Conservation (phyloP, 2,113 vertebrate species). For the Colistium nudipinnis region DNA sequence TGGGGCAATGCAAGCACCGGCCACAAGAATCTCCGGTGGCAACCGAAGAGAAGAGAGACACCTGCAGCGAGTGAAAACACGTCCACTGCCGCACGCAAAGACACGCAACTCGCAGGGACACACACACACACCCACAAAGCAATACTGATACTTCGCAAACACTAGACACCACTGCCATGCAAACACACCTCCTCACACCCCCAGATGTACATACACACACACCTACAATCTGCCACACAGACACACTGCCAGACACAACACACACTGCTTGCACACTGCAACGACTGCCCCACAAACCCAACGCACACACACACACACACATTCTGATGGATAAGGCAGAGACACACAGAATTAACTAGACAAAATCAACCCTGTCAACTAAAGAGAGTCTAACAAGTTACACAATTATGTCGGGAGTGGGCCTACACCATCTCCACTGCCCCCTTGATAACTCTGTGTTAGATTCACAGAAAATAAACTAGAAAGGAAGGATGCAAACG, state of each 20-base stretch:
- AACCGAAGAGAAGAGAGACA: slow-evolving; percentile 82
- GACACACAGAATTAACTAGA: not conserved
- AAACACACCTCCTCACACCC: slow-evolving; percentile 24
- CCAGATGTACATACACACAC: slow-evolving; percentile 25
- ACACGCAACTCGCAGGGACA: not conserved
- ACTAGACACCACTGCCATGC: slow-evolving; percentile 54
- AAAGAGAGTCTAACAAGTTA: slow-evolving; percentile 11
- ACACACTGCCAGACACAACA: slow-evolving; percentile 65
- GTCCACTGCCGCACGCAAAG: slow-evolving; percentile 22
- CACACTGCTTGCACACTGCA: slow-evolving; percentile 47
- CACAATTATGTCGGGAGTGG: slow-evolving; percentile 51
- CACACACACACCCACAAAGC: slow-evolving; percentile 7
- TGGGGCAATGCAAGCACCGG: slow-evolving; percentile 91
- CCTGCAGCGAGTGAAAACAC: slow-evolving; percentile 77
- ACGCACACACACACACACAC: slow-evolving; percentile 31
- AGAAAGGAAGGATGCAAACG: not conserved
- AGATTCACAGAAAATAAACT: not conserved
- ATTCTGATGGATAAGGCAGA: slow-evolving; percentile 65
- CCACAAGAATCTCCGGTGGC: slow-evolving; percentile 76
- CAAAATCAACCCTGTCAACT: slow-evolving; percentile 1
- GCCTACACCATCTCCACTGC: not conserved
- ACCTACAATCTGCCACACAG: slow-evolving; percentile 48
- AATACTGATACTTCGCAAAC: slow-evolving; percentile 23
- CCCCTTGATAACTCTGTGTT: slow-evolving; percentile 15
- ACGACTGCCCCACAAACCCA: slow-evolving; percentile 58